Base-by-base conservation (phyloP, 2,797 vertebrate species). In the Babyrousa celebensis region DNA sequence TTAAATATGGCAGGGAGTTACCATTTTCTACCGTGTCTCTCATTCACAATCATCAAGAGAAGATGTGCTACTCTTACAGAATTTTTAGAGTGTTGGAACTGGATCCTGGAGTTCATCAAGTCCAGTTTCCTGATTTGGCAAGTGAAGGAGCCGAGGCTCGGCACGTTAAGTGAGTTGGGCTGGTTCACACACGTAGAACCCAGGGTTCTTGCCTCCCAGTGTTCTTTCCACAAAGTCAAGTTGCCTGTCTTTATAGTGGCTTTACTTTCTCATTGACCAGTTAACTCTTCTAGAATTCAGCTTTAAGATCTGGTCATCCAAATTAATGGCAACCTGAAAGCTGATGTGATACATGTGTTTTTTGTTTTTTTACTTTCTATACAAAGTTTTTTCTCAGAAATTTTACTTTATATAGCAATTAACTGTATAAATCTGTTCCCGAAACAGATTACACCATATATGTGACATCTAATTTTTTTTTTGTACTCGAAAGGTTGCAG, bases 341-440 rank as follows among this genome's bases (percentile, higher is more conserved):
- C 65, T 67, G 21, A 23, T 48, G n/a, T 58, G 89, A 85, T 32
- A 43, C 25, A 29, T 20, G 36, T 3, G 36, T 32, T 88, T 29
- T 84, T 60, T 23, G n/a, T n/a, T 52, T 56, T 78, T 78, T 32
- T 58, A 36, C 32, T 16, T 85, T 77, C 36, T 68, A 2, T 65
- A 15, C 25, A 71, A 36, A 70, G 21, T 60, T 56, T 80, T 82
- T 84, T 25, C 27, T 63, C 89, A 89, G 79, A 72, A 86, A 71
- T 65, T 71, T 87, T 63, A 21, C 17, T 70, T 86, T n/a, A 43
- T 29, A 63, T 84, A 25, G 6, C 84, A 16, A n/a, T 54, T 52
- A 74, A 40, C 65, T 87, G 25, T 23, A 70, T 87, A 87, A 86
- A 58, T 67, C 43, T 56, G 14, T 96, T 96, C 36, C 14, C 29